A percentile compares a stretch with the other conserved stretches of the same genome.
Evolutionary conservation across 2,888 invertebrate species (phyloP).

Genomic region (Galeruca laticollis): DNA sequence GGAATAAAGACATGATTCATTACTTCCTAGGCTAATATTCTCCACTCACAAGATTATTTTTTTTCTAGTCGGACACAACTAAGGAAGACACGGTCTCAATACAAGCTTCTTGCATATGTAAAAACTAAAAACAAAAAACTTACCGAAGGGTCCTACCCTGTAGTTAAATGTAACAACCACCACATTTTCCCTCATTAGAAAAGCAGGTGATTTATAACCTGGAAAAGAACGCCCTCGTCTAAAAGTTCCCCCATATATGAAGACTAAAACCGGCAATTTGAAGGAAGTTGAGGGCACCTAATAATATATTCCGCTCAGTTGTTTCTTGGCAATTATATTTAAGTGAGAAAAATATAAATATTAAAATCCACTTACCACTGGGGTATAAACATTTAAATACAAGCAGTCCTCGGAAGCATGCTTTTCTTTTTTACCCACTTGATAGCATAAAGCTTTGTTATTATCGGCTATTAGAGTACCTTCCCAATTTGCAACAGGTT

Average conservation of each 20-base stretch:
- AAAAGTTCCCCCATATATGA: constrained; percentile 53
- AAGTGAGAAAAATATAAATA: neutral
- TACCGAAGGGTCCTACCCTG: constrained; percentile 54
- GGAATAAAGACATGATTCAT: no score
- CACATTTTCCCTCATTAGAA: constrained; percentile 51
- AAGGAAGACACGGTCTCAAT: no score
- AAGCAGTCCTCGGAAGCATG: constrained; percentile 51
- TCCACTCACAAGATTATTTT: no score
- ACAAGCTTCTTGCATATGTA: no score
- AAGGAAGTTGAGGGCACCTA: constrained; percentile 22
- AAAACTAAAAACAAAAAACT: constrained; percentile 4
- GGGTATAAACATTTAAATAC: constrained; percentile 51
- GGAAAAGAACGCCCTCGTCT: constrained; percentile 43
- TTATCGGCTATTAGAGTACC: constrained; percentile 43
- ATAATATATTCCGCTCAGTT: neutral
- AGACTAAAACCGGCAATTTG: constrained; percentile 50
- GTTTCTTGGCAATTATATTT: neutral
- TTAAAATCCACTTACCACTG: constrained; percentile 41
- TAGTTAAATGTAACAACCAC: constrained; percentile 53
- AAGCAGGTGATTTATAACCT: constrained; percentile 45
- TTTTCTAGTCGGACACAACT: no score
- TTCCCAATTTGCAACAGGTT: constrained; percentile 47
- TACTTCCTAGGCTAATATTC: no score
- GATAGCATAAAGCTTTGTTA: constrained; percentile 41
- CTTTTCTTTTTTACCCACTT: constrained; percentile 27